Conservation (phyloP, 2,888 invertebrate genomes). For the Apomyelois bistriatella region DNA sequence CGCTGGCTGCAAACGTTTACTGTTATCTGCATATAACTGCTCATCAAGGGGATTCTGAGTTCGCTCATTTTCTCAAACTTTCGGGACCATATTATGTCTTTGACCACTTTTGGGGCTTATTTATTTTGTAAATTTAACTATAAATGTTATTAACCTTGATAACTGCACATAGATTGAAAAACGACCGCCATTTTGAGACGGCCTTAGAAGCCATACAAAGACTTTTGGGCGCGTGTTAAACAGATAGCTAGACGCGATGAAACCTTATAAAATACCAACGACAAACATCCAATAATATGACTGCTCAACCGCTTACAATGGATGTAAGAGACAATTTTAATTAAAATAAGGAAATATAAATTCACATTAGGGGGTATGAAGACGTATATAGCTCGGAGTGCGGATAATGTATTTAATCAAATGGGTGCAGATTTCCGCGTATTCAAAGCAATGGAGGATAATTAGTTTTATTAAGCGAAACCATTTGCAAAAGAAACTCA, state of each 20-base stretch:
- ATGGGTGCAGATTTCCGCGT: background rate
- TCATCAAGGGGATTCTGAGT: conserved; percentile 26
- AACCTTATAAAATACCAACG: conserved; percentile 48
- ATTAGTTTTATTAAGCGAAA: conserved; percentile 21
- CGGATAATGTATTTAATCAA: conserved; percentile 12
- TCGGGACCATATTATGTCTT: conserved; percentile 27
- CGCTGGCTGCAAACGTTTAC: conserved; percentile 30
- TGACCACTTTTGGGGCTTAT: conserved; percentile 17
- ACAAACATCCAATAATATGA: conserved; percentile 41
- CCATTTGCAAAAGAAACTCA: conserved; percentile 40
- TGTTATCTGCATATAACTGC: conserved; percentile 38
- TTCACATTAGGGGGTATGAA: conserved; percentile 1
- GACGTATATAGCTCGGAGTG: background rate
- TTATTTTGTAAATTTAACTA: conserved; percentile 27
- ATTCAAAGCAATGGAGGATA: conserved; percentile 15
- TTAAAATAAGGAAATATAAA: conserved; percentile 18
- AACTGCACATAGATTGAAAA: conserved; percentile 38
- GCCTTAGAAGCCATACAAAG: conserved; percentile 61
- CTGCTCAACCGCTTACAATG: conserved; percentile 35
- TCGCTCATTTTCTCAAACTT: conserved; percentile 31
- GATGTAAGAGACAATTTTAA: conserved; percentile 34
- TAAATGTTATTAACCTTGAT: conserved; percentile 31
- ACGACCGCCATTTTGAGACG: conserved; percentile 63
- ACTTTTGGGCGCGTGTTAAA: conserved; percentile 55
- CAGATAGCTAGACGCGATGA: conserved; percentile 50